Evolutionary conservation across 1,140 invertebrate species (phyloP).

Genomic region (Procambarus virginalis): DNA sequence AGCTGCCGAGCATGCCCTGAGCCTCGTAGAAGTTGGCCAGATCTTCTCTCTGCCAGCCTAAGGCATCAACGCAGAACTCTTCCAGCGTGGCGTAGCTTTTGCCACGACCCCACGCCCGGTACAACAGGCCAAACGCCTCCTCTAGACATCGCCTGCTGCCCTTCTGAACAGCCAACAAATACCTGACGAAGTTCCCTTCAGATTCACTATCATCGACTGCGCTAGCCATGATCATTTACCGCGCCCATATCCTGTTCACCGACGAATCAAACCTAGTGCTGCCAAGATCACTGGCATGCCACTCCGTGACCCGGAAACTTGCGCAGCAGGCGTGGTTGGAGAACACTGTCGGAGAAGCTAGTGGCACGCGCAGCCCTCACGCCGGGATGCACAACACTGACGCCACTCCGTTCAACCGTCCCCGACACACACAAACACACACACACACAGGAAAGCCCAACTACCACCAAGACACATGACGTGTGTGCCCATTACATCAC

Average conservation of each 20-base stretch:
- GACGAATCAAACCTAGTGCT: too few species aligned
- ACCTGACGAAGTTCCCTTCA: constrained; percentile 23
- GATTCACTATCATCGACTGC: neutral
- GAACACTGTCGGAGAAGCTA: neutral
- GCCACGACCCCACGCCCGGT: constrained; percentile 29
- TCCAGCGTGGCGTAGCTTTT: constrained; percentile 22
- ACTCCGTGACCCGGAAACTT: too few species aligned
- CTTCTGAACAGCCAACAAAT: constrained; percentile 19
- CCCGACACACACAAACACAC: neutral
- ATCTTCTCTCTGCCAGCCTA: constrained; percentile 32
- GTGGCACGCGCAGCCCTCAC: neutral
- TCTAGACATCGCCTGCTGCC: constrained; percentile 31
- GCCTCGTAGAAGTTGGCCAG: neutral
- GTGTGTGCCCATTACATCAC: too few species aligned
- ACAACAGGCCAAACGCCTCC: constrained; percentile 22
- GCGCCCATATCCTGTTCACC: too few species aligned
- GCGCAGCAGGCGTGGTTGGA: too few species aligned
- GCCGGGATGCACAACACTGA: neutral
- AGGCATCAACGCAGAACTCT: constrained; percentile 37
- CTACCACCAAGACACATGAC: too few species aligned
- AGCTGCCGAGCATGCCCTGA: neutral
- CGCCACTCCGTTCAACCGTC: neutral
- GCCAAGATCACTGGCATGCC: too few species aligned
- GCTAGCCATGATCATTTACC: neutral
- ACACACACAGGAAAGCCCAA: neutral